These are phyloP conservation scores for Hypselothyrea guttata DNA, from an alignment of 2,888 invertebrate genomes.

Conservation along the genomic window DNA sequence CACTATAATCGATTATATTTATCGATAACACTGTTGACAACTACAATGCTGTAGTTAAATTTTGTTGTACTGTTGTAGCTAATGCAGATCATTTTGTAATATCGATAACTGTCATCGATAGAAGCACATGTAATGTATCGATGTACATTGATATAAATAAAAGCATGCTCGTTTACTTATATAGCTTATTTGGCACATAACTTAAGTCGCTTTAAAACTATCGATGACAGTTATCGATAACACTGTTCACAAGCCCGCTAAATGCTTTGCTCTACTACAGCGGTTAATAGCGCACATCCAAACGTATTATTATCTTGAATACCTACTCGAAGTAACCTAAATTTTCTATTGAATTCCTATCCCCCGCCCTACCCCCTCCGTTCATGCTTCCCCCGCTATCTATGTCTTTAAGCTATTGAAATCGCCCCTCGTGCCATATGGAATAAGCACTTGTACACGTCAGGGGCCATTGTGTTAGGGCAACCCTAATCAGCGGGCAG, in stretches of 20 bases:
- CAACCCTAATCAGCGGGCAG: constrained; percentile 72
- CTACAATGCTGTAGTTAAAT: too few species aligned
- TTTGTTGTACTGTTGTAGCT: too few species aligned
- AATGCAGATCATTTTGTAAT: too few species aligned
- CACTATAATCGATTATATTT: too few species aligned
- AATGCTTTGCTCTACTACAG: neutral
- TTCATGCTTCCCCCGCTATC: too few species aligned
- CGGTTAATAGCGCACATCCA: neutral
- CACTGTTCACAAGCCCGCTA: neutral
- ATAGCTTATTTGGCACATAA: too few species aligned
- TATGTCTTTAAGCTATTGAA: neutral
- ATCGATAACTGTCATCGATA: too few species aligned
- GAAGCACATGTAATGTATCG: too few species aligned
- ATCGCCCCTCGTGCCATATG: neutral
- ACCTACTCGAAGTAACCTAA: constrained; percentile 45
- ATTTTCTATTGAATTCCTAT: constrained; percentile 36
- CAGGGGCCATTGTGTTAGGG: constrained; percentile 63
- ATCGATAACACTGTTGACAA: too few species aligned
- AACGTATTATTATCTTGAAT: constrained; percentile 20
- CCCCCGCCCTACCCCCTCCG: neutral
- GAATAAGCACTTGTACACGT: constrained; percentile 67
- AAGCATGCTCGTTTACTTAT: too few species aligned
- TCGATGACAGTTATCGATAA: constrained; percentile 24
- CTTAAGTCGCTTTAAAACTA: too few species aligned
- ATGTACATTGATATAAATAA: too few species aligned